These are phyloP conservation scores for Drosophila suzukii DNA, from an alignment of 1,140 invertebrate genomes.

Conservation along the genomic window DNA sequence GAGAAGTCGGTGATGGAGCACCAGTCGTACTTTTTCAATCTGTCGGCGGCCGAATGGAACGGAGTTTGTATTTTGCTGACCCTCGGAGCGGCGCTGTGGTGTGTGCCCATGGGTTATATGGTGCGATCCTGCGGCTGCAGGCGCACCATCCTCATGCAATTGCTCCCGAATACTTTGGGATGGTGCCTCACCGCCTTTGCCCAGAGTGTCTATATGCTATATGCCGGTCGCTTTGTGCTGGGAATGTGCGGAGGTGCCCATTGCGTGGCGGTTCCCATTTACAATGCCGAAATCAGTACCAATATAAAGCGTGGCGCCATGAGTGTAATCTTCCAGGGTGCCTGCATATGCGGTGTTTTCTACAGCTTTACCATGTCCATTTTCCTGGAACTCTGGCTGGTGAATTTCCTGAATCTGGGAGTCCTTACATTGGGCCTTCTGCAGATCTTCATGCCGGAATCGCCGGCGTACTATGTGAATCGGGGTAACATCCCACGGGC, in stretches of 20 bases:
- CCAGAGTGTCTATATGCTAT: constrained; percentile 86
- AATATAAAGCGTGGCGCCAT: constrained; percentile 88
- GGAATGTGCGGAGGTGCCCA: constrained; percentile 89
- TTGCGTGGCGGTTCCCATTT: constrained; percentile 89
- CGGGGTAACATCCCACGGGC: constrained; percentile 87
- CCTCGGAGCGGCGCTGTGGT: constrained; percentile 85
- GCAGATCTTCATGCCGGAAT: constrained; percentile 89
- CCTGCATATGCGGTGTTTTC: constrained; percentile 88
- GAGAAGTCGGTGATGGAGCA: constrained; percentile 79
- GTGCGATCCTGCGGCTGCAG: constrained; percentile 89
- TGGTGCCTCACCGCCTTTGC: constrained; percentile 88
- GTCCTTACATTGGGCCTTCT: constrained; percentile 86
- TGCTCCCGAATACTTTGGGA: constrained; percentile 87
- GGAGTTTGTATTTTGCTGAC: constrained; percentile 28
- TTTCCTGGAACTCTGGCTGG: constrained; percentile 82
- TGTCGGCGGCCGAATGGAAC: constrained; percentile 51
- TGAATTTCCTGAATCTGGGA: constrained; percentile 85
- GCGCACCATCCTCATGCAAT: constrained; percentile 86
- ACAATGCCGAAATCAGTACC: constrained; percentile 89
- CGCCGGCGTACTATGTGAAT: constrained; percentile 85
- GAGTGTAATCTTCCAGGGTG: constrained; percentile 88
- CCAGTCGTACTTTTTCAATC: constrained; percentile 60
- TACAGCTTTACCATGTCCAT: constrained; percentile 85
- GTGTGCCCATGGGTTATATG: constrained; percentile 87
- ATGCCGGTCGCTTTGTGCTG: constrained; percentile 88